Evolutionary conservation across 1,140 invertebrate species (phyloP).

Genomic region (Thaumatotibia leucotreta): DNA sequence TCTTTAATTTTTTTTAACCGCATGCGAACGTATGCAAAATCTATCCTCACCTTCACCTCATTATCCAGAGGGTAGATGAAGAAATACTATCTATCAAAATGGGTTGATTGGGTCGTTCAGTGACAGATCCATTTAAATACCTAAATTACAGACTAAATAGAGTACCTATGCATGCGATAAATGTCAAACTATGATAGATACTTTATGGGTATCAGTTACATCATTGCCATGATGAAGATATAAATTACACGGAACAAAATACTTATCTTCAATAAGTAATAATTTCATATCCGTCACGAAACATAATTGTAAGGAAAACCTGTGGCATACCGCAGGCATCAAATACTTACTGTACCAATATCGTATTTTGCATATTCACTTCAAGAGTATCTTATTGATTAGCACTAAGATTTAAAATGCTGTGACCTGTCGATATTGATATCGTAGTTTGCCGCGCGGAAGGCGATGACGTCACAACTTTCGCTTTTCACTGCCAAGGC

Average conservation of each 20-base stretch:
- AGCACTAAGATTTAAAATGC: slow-evolving; percentile 30
- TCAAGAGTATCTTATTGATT: slow-evolving; percentile 4
- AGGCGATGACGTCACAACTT: slow-evolving; percentile 48
- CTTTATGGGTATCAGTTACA: background rate
- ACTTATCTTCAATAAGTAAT: background rate
- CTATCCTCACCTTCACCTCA: too few species aligned
- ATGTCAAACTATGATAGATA: too few species aligned
- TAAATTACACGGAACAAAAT: background rate
- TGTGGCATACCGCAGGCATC: background rate
- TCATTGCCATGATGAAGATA: background rate
- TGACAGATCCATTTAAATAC: too few species aligned
- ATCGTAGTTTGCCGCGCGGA: slow-evolving; percentile 18
- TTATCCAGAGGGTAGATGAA: too few species aligned
- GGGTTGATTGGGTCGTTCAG: too few species aligned
- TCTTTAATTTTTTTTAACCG: too few species aligned
- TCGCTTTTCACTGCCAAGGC: slow-evolving; percentile 74
- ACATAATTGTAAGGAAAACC: background rate
- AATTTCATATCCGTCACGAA: background rate
- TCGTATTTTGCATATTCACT: background rate
- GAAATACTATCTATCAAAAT: too few species aligned
- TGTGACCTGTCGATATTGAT: slow-evolving; percentile 16
- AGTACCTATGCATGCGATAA: too few species aligned
- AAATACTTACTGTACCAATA: background rate
- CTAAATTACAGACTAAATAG: too few species aligned
- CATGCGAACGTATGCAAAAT: too few species aligned